A percentile compares a stretch with the other conserved stretches of the same genome.
Evolutionary conservation across 2,113 vertebrate genomes (phyloP).

Genomic region (Sylvilagus bachmani): DNA sequence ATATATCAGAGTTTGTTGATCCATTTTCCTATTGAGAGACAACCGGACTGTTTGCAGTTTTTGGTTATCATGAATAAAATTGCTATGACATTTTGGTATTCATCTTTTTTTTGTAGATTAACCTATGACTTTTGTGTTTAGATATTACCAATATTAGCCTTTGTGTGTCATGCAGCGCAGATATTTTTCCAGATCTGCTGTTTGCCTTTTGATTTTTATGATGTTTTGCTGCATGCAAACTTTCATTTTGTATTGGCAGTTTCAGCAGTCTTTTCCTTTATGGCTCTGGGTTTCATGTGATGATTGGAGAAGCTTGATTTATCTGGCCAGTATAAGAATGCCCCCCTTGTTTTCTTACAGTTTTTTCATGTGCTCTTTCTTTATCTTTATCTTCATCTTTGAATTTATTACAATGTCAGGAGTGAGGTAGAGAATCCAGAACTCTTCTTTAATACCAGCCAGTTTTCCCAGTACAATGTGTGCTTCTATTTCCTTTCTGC

Average conservation of each 20-base stretch:
- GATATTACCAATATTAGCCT: constrained; percentile 12
- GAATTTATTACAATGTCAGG: background rate
- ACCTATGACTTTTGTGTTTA: constrained; percentile 13
- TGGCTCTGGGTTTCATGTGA: background rate
- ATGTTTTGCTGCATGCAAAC: constrained; percentile 10
- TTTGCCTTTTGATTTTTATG: constrained; percentile 28
- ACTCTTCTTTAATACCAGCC: background rate
- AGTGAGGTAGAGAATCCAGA: background rate
- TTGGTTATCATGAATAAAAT: background rate
- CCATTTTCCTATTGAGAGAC: background rate
- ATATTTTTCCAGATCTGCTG: background rate
- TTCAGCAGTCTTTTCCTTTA: background rate
- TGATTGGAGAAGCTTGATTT: background rate
- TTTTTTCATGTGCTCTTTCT: constrained; percentile 12
- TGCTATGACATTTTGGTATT: background rate
- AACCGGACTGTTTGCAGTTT: background rate
- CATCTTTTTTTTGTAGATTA: background rate
- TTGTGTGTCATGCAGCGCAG: background rate
- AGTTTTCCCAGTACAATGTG: background rate
- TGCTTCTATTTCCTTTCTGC: background rate
- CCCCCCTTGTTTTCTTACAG: constrained; percentile 40
- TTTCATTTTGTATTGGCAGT: background rate
- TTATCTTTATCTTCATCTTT: constrained; percentile 13
- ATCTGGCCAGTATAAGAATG: background rate
- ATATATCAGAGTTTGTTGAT: background rate